A percentile compares a stretch with the other conserved stretches of the same genome.
These are phyloP conservation scores for Crotalus helleri DNA, from an alignment of 2,113 vertebrate species.

Conservation along the genomic window DNA sequence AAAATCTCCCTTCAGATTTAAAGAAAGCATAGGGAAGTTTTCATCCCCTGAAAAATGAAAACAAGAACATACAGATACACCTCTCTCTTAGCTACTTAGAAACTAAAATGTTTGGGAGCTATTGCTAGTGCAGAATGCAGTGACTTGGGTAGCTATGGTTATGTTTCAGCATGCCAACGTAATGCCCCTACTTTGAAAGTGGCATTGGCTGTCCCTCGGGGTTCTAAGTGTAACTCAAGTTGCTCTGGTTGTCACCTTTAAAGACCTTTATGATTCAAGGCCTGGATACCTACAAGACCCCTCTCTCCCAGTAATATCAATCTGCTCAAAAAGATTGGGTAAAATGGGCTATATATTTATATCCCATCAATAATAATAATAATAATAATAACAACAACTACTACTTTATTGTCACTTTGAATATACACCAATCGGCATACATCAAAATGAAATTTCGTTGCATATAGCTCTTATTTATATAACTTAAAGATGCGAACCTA, in stretches of 20 bases:
- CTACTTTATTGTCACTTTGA: no score
- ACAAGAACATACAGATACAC: background rate
- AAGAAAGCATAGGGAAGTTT: background rate
- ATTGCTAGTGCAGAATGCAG: background rate
- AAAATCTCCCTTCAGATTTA: background rate
- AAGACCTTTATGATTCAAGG: background rate
- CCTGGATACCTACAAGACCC: background rate
- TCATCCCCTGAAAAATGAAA: background rate
- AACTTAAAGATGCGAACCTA: no score
- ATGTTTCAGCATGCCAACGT: background rate
- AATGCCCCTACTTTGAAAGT: background rate
- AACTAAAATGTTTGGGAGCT: background rate
- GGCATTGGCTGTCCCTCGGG: background rate
- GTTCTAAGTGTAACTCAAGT: background rate
- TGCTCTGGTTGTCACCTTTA: background rate
- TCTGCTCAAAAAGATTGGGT: background rate
- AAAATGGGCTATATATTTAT: background rate
- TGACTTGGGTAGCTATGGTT: background rate
- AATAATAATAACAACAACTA: no score
- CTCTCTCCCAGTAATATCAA: background rate
- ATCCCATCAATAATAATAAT: no score
- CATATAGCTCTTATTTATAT: no score
- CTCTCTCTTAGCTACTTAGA: background rate
- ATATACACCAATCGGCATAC: no score
- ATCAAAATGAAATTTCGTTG: no score